These are phyloP conservation scores for Phthorimaea operculella DNA, from an alignment of 1,140 invertebrate species.

Conservation along the genomic window DNA sequence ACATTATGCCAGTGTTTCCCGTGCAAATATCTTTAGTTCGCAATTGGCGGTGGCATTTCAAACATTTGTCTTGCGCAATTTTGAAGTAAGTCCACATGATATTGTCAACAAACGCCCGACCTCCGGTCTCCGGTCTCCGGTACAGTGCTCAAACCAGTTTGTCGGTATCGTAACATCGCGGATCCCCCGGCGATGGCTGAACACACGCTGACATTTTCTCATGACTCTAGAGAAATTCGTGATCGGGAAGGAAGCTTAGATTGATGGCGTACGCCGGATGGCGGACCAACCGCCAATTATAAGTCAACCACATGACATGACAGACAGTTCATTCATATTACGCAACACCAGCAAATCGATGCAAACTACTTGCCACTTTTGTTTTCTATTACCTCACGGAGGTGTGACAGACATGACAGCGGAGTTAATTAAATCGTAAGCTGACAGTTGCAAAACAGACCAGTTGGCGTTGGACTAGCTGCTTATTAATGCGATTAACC, in stretches of 20 bases:
- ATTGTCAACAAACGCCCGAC: slow-evolving; percentile 28
- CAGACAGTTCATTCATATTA: slow-evolving; percentile 23
- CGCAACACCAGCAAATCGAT: slow-evolving; percentile 24
- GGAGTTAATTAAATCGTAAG: slow-evolving; percentile 32
- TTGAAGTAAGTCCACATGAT: slow-evolving; percentile 25
- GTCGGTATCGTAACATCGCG: slow-evolving; percentile 19
- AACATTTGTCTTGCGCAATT: slow-evolving; percentile 45
- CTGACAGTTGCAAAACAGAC: slow-evolving; percentile 39
- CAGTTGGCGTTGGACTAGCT: slow-evolving; percentile 8
- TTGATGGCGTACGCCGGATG: slow-evolving; percentile 27
- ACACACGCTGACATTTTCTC: slow-evolving; percentile 33
- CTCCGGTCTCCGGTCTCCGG: slow-evolving; percentile 13
- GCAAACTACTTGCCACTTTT: slow-evolving; percentile 23
- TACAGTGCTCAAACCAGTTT: slow-evolving; percentile 24
- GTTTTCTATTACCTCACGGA: slow-evolving; percentile 18
- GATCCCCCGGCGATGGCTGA: slow-evolving; percentile 19
- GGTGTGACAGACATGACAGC: slow-evolving; percentile 30
- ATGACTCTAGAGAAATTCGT: slow-evolving; percentile 30
- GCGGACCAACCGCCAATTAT: slow-evolving; percentile 27
- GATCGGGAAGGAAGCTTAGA: slow-evolving; percentile 31
- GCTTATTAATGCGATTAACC: background rate
- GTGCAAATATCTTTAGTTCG: slow-evolving; percentile 24
- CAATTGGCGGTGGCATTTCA: slow-evolving; percentile 29
- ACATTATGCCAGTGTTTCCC: slow-evolving; percentile 17
- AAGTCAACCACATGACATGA: slow-evolving; percentile 26